Base-by-base conservation (phyloP, 1,140 invertebrate genomes). In the Argopecten irradians region DNA sequence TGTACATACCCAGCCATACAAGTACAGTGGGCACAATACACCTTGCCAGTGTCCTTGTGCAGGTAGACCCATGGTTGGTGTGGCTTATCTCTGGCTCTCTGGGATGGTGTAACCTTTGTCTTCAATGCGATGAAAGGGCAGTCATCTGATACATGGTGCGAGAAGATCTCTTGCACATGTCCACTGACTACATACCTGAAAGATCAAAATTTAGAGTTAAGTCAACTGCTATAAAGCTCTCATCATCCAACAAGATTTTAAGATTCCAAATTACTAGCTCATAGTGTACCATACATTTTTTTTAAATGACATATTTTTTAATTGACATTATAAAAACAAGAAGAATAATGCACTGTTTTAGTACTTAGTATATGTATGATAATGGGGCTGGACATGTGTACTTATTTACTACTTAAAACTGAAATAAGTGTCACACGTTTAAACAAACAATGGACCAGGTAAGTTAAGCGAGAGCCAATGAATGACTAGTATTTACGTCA, bases 21-120 rank as follows among this genome's bases (percentile, higher is more conserved):
- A 33, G 46, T 90, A 41, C 89, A 90, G 55, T 90, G 89, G 22
- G 89, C 86, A 88, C 86, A 87, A 22, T 83, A 83, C 22, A 90
- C 86, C 33, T 28, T 14, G 32, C 33, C 84, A 41, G 28, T 88
- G 22, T 14, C 28, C 41, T 87, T 90, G 34, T 88, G 55, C 28
- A 88, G 28, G 84, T 87, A 86, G 28, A 86, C 71, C 86, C 86
- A 90, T 32, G 86, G 46, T 46, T 88, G 33, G 46, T 90, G 89
- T 16, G 89, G 89, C 86, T 90, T 90, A 7, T 90, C 86, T 28
- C 33, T 88, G 22, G 46, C 85, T 82, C 82, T 36, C 28, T 90
- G 86, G 22, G 89, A 89, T 55, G 89, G 89, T 2, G 84, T 85
- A 13, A 89, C 89, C 32, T 87, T 87, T 14, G 87, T 39, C 35